Conservation (phyloP, 2,113 vertebrate genomes). For the Hypanus sabinus region DNA sequence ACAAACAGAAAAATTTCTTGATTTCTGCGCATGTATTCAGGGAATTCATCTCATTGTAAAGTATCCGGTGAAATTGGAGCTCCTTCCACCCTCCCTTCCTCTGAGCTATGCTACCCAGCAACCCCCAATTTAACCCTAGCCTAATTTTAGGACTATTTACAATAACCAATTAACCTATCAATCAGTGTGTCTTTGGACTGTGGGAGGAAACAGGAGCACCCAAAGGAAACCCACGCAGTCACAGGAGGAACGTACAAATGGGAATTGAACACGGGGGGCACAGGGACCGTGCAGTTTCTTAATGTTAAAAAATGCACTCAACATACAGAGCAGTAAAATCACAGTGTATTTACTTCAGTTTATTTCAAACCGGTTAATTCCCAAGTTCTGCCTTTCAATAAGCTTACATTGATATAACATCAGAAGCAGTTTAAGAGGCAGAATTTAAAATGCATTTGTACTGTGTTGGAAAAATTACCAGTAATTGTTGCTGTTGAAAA, state of each 20-base stretch:
- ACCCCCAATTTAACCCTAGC: no score
- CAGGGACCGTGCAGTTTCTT: no score
- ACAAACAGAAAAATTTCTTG: background rate
- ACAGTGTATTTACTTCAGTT: background rate
- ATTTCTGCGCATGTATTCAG: background rate
- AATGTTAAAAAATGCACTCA: no score
- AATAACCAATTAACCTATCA: no score
- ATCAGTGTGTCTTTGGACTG: no score
- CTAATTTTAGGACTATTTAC: no score
- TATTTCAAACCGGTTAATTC: background rate
- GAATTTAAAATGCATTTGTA: background rate
- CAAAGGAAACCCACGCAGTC: no score
- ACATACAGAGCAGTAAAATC: background rate
- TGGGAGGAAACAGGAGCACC: no score
- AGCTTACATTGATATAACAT: background rate
- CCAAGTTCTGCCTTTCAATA: background rate
- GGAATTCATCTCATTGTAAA: background rate
- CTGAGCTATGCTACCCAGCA: no score
- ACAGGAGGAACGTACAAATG: no score
- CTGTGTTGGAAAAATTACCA: background rate
- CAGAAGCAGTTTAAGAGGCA: background rate
- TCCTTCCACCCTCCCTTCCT: no score
- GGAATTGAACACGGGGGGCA: no score
- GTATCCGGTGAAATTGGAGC: background rate
- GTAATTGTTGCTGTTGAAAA: background rate